Evolutionary conservation across 2,797 vertebrate species (phyloP), one percentile per base, ranked within the genome.

Genomic region (Tapirus indicus): DNA sequence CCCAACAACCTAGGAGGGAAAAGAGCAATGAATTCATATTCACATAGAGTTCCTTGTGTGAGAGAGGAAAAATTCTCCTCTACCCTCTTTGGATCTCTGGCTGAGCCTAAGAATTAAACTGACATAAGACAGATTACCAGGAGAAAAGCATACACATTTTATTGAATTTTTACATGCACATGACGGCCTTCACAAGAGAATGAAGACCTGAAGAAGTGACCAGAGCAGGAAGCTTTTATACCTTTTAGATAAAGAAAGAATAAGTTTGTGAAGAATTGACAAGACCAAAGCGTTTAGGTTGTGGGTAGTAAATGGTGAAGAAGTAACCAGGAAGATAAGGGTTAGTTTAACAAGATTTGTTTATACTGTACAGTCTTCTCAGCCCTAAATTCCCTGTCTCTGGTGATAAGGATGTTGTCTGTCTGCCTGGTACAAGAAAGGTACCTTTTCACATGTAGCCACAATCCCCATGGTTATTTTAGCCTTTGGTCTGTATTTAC

Each of bases 221-320:
- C 29, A 64, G 58, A 86, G 21, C 9, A 64, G 54, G 9, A 80
- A 91, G 44, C 54, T 64, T 79, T 91, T 91, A 44, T 47, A 72
- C 60, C 35, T 72, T 95, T 95, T 86, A 79, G 52, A 79, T 9
- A 72, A 91, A 64, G 64, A 25, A 77, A 58, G 6, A 84, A 29
- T 86, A 91, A 17, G 47, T 87, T 72, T 91, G 35, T 64, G 66
- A 95, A 72, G n/a, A 72, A 80, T 56, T 72, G 47, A 87, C 27
- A 56, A 72, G 17, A 60, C 54, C 77, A 77, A 91, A 60, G 20
- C 16, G 27, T 85, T 69, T 72, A 18, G 72, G 54, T 23, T 78
- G 4, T 66, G 66, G 44, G 32, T 80, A 56, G 23, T 86, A 79
- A 91, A 72, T 47, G 49, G 29, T 79, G 54, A 78, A 64, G 58